A percentile compares a stretch with the other conserved stretches of the same genome.
Conservation (phyloP, 2,113 vertebrate genomes). For the Dasypus novemcinctus region DNA sequence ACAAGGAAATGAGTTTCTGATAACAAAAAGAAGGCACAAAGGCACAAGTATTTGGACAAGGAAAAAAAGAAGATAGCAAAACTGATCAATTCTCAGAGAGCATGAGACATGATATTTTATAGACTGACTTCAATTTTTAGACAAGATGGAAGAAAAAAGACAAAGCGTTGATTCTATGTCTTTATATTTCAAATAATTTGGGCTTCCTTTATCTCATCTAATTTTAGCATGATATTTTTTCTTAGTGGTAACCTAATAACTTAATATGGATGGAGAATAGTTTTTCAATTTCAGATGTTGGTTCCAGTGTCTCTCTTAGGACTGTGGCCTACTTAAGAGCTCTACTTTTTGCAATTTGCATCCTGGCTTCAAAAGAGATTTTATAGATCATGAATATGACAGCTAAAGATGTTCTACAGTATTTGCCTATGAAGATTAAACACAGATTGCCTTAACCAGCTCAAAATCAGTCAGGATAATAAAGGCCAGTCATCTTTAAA, state of each 20-base stretch:
- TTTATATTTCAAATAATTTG: constrained; percentile 15
- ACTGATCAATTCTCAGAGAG: not conserved
- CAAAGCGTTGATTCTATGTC: not conserved
- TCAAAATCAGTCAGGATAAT: not conserved
- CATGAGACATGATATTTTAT: not conserved
- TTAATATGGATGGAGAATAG: constrained; percentile 68
- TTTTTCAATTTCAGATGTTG: constrained; percentile 75
- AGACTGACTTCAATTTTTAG: not conserved
- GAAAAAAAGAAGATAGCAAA: not conserved
- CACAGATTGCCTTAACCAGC: not conserved
- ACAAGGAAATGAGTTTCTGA: not conserved
- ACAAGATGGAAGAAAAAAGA: constrained; percentile 24
- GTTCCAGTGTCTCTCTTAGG: constrained; percentile 68
- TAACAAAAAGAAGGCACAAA: not conserved
- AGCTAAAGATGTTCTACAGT: constrained; percentile 6
- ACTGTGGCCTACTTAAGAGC: constrained; percentile 74
- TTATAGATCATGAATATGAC: constrained; percentile 32
- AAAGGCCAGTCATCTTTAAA: not conserved
- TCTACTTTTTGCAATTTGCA: constrained; percentile 60
- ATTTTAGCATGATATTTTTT: constrained; percentile 65
- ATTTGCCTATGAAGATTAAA: constrained; percentile 1
- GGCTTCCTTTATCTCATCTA: constrained; percentile 58
- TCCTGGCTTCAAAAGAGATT: constrained; percentile 56
- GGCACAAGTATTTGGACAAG: not conserved
- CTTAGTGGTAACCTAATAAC: constrained; percentile 73